These are phyloP conservation scores for Ranitomeya variabilis DNA, from an alignment of 2,113 vertebrate genomes.

Conservation along the genomic window DNA sequence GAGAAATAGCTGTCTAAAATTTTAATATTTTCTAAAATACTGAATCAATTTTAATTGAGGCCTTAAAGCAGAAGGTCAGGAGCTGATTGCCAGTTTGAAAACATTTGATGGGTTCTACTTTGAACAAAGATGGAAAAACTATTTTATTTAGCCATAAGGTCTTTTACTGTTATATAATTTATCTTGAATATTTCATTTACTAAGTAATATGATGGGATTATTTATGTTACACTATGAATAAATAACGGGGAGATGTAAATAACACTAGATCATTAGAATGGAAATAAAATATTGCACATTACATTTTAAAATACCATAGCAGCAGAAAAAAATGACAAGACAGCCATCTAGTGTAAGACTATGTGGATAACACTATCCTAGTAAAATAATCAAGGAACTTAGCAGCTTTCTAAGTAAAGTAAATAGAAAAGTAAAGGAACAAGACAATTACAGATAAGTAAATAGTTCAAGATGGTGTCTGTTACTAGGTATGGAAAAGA, in stretches of 20 bases:
- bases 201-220: neutral
- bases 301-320: neutral
- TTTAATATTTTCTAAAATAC: slow-evolving; percentile 11
- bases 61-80: slow-evolving; percentile 14
- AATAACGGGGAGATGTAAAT: neutral
- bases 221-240: neutral
- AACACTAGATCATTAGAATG: neutral
- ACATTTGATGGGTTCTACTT: neutral
- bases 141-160: neutral
- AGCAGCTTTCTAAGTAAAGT: neutral
- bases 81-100: neutral
- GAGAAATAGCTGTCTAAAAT: neutral
- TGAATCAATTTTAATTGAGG: slow-evolving; percentile 15
- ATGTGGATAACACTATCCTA: slow-evolving; percentile 23
- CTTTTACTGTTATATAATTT: neutral
- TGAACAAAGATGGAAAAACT: neutral
- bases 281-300: slow-evolving; percentile 1
- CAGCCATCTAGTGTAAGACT: slow-evolving; percentile 54
- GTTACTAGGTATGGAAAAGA: neutral
- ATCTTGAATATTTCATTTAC: neutral
- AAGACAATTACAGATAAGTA: neutral
- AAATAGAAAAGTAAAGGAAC: neutral
- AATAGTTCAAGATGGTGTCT: neutral
- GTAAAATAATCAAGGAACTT: neutral
- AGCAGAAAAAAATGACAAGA: slow-evolving; percentile 39